Evolutionary conservation across 2,888 invertebrate species (phyloP), one percentile per base, ranked within the genome.

Genomic region (Drosophila gaucha): DNA sequence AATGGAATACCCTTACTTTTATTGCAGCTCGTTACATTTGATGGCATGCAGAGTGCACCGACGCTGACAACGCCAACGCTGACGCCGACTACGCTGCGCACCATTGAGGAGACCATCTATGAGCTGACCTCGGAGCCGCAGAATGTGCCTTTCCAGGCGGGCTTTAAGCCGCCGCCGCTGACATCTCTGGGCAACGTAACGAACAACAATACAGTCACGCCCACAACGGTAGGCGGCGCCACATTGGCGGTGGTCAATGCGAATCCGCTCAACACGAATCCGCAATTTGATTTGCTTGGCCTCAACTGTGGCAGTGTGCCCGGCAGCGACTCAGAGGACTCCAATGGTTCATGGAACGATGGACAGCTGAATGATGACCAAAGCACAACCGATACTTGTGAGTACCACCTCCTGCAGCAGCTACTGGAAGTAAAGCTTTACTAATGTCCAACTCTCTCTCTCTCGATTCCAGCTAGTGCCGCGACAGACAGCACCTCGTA

Each of bases 11-110:
- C 14, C 33, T n/a, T 33, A 16, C 33, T 24, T 33, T 87, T 75
- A 80, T 95, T 94, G 12, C 94, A 97, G 96, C 95, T 96, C 93
- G 95, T 95, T 86, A 94, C 96, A 91, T 93, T 96, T 92, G 96
- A 97, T 93, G 96, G 96, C 89, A 93, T 96, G 91, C 96, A 96
- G 92, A 96, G 96, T 90, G 97, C 97, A 89, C 97, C 97, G 55
- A 97, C 98, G 65, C 94, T 96, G 92, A 98, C 98, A 75, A 98
- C 98, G 90, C 96, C 98, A 76, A 98, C 97, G 90, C 93, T 98
- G 88, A 98, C 98, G 78, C 98, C 98, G 72, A 98, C 98, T 44
- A 98, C 97, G 85, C 93, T 98, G 91, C 95, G 97, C 89, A 95
- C 95, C 93, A 97, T 98, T 92, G 97, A 98, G 93, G 97, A 98